phyloP scores from a whole-genome alignment of 2,888 invertebrate genomes.

The Ophion costatus region DNA sequence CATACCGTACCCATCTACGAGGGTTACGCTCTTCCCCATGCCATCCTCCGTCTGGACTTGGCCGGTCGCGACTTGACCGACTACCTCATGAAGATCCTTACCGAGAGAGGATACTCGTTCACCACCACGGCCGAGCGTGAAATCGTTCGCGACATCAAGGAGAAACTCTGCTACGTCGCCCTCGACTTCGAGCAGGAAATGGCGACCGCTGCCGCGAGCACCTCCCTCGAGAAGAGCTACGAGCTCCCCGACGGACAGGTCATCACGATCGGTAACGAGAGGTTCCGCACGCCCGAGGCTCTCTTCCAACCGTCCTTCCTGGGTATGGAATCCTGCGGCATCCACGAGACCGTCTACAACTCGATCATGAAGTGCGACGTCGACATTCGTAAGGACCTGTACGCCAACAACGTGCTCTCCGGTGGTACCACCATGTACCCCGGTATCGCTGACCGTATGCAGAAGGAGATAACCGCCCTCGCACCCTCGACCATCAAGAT shows the following conservation, averaged over 20 bases:
- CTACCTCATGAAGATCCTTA: constrained; percentile 98
- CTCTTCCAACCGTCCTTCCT: constrained; percentile 95
- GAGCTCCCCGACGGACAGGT: constrained; percentile 96
- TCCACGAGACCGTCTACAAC: constrained; percentile 98
- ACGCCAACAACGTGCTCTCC: constrained; percentile 94
- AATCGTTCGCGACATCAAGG: constrained; percentile 97
- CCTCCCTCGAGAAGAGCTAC: constrained; percentile 96
- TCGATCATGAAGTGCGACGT: constrained; percentile 99
- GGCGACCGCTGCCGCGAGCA: constrained; percentile 96
- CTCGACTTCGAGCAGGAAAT: constrained; percentile 98
- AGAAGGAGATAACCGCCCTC: constrained; percentile 95
- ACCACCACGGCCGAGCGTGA: constrained; percentile 98
- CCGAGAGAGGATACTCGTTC: constrained; percentile 97
- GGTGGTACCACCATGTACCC: constrained; percentile 98
- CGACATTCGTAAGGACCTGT: constrained; percentile 95
- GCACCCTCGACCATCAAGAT: constrained; percentile 96
- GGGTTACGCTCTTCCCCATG: constrained; percentile 95
- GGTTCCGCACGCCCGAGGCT: constrained; percentile 94
- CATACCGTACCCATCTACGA: constrained; percentile 97
- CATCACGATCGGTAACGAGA: constrained; percentile 94
- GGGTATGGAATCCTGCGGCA: constrained; percentile 94
- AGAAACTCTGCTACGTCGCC: constrained; percentile 96
- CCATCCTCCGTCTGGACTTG: constrained; percentile 98
- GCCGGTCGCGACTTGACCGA: constrained; percentile 98
- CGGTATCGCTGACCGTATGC: constrained; percentile 97